phyloP scores from a whole-genome alignment of 2,113 vertebrate species.

The Columba livia region DNA sequence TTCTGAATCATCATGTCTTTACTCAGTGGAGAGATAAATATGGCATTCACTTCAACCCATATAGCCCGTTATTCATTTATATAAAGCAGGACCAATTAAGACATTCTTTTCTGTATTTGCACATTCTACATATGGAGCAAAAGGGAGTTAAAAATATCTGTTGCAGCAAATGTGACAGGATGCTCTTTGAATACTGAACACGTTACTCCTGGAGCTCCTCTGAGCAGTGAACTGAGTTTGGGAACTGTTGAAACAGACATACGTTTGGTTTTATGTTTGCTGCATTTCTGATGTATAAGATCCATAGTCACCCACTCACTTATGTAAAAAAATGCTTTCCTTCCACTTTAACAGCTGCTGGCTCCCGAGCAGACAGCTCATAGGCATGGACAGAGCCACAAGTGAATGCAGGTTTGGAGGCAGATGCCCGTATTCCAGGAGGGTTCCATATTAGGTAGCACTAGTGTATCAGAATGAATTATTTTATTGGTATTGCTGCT shows the following conservation, averaged over 20 bases:
- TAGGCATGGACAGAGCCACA: background rate
- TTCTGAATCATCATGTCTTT: conserved; percentile 77
- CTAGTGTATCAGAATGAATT: background rate
- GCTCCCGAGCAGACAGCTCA: background rate
- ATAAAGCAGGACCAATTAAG: conserved; percentile 80
- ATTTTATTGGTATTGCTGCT: background rate
- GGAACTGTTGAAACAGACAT: background rate
- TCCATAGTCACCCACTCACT: background rate
- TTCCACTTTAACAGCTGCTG: background rate
- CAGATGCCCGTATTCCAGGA: background rate
- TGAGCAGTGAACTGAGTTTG: background rate
- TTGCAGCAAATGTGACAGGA: conserved; percentile 67
- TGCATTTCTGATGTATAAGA: background rate
- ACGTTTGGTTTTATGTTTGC: conserved; percentile 38
- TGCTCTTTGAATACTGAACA: conserved; percentile 65
- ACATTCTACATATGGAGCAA: conserved; percentile 72
- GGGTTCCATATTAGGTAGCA: background rate
- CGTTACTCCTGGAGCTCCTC: conserved; percentile 7
- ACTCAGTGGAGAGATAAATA: conserved; percentile 79
- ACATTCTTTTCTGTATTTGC: conserved; percentile 78
- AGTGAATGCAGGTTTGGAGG: background rate
- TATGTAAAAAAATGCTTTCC: background rate
- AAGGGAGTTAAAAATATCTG: conserved; percentile 78
- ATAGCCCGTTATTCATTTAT: conserved; percentile 80
- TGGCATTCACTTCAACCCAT: conserved; percentile 78